Conservation (phyloP, 1,140 invertebrate species). For the Chlorops oryzae region DNA sequence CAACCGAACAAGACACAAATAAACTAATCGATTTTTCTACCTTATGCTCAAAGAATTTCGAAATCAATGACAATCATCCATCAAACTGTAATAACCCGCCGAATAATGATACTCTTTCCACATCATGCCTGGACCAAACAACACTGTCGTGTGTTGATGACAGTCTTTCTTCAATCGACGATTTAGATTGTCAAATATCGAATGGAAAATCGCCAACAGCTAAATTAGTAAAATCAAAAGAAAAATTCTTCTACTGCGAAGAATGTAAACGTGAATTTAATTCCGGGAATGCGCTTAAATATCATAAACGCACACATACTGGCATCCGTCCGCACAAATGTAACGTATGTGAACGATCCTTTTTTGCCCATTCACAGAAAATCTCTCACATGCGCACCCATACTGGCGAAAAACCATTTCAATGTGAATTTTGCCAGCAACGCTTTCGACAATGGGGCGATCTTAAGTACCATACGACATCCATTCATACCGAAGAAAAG, state of each 20-base stretch:
- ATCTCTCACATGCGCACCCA: constrained; percentile 68
- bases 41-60: not conserved
- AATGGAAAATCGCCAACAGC: not conserved
- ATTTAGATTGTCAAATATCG: not conserved
- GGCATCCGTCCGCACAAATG: constrained; percentile 71
- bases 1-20: not conserved
- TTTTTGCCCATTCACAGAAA: constrained; percentile 71
- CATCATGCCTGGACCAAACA: no score
- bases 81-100: no score
- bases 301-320: constrained; percentile 74
- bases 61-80: not conserved
- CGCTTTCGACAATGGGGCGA: constrained; percentile 83
- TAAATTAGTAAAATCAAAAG: constrained; percentile 10
- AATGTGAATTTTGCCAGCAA: constrained; percentile 67
- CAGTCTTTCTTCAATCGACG: no score
- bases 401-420: constrained; percentile 72
- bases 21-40: not conserved
- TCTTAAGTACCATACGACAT: constrained; percentile 82
- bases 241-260: constrained; percentile 50
- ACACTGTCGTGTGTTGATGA: not conserved
- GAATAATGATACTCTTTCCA: no score
- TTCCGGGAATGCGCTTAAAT: constrained; percentile 76
- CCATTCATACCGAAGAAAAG: constrained; percentile 71
- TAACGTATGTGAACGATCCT: constrained; percentile 63
- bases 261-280: constrained; percentile 67